These are phyloP conservation scores for Xylocampa areola DNA, from an alignment of 2,888 invertebrate genomes.

Conservation along the genomic window DNA sequence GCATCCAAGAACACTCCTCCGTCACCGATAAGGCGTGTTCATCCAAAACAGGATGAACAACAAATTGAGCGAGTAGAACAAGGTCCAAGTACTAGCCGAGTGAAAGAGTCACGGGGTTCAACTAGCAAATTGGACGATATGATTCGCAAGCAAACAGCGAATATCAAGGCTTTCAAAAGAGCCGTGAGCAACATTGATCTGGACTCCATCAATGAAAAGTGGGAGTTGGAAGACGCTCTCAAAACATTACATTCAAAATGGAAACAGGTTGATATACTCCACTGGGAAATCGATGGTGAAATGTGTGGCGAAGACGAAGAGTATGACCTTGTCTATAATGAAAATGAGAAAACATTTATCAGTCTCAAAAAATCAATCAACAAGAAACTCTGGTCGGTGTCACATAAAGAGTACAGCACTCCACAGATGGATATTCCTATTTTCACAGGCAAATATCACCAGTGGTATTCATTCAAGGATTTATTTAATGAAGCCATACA, in stretches of 20 bases:
- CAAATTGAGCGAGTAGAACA: no score
- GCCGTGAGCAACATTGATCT: not conserved
- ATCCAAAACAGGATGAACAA: not conserved
- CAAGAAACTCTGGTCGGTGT: conserved; percentile 19
- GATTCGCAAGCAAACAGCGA: conserved; percentile 5
- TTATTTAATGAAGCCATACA: conserved; percentile 26
- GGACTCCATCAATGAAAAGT: conserved; percentile 7
- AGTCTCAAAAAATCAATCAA: conserved; percentile 11
- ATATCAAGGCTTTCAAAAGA: conserved; percentile 8
- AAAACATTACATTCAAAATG: conserved; percentile 2
- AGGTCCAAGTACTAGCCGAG: not conserved
- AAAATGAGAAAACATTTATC: conserved; percentile 2
- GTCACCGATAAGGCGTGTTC: not conserved
- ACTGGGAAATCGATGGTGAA: conserved; percentile 14
- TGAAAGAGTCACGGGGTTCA: conserved; percentile 2
- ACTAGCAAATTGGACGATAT: conserved; percentile 3
- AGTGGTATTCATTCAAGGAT: conserved; percentile 26
- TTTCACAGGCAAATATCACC: conserved; percentile 15
- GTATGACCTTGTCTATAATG: conserved; percentile 2
- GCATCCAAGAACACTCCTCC: not conserved
- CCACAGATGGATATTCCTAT: conserved; percentile 27
- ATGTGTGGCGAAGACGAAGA: not conserved
- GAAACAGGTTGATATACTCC: conserved; percentile 5
- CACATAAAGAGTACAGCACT: conserved; percentile 17
- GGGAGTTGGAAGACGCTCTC: conserved; percentile 9